Evolutionary conservation across 35 echinoderm and acorn worm genomes (phyloP).

Genomic region (Patiria miniata): DNA sequence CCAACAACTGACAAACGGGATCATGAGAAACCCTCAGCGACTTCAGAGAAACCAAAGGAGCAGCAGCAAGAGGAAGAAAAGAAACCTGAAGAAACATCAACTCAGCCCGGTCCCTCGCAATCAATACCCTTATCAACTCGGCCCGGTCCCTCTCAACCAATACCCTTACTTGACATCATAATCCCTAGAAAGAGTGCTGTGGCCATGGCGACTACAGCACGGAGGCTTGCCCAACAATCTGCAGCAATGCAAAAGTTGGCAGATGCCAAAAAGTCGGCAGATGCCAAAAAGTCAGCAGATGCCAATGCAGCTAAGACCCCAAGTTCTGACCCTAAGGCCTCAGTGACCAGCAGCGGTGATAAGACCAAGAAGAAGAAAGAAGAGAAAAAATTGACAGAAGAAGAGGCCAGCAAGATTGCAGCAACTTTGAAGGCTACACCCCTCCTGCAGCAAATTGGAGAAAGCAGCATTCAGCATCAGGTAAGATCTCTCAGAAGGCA

Average conservation of each 20-base stretch:
- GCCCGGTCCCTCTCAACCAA: not conserved
- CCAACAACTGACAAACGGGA: not conserved
- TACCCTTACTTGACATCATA: not conserved
- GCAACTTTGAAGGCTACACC: not conserved
- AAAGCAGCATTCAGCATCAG: constrained; percentile 18
- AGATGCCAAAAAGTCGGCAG: not conserved
- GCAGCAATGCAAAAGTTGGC: too few species aligned
- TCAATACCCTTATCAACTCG: too few species aligned
- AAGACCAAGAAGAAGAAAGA: not conserved
- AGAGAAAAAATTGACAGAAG: not conserved
- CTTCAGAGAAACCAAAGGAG: not conserved
- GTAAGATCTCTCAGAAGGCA: not conserved
- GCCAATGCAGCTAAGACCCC: not conserved
- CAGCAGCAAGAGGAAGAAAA: not conserved
- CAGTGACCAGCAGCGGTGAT: not conserved
- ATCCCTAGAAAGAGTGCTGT: not conserved
- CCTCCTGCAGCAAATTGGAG: not conserved
- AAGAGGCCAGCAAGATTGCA: constrained; percentile 7
- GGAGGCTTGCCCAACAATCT: not conserved
- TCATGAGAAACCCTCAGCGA: not conserved
- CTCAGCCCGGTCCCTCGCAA: too few species aligned
- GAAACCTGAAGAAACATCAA: not conserved
- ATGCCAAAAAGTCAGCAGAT: not conserved
- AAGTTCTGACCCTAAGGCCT: not conserved
- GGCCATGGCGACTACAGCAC: not conserved